Base-by-base conservation (phyloP, 2,888 invertebrate species). In the Limenitis camilla region DNA sequence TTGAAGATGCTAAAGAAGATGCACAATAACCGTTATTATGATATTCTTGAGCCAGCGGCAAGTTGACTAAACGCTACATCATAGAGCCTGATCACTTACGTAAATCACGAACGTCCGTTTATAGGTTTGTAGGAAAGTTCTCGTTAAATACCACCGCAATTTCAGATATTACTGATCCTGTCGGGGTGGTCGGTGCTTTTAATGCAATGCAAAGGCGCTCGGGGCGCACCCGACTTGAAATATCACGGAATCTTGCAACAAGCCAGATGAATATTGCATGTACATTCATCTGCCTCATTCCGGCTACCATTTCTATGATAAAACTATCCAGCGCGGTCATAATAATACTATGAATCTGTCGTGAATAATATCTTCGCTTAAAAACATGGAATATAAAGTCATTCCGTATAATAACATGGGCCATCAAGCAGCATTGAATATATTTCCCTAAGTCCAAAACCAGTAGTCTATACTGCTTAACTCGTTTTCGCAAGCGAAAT, bases 141-240 rank as follows among this genome's bases (percentile, higher is more conserved):
- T 68, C 69, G 67, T 74, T 74, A 74, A 74, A 78, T 68, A 69
- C 67, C 61, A 61, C 64, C 60, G 56, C 49, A 45, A 68, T 72
- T 69, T 67, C 70, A 71, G 68, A 65, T 64, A 60, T 64, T 62
- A 60, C 64, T 63, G 62, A 56, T 42, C 59, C 72, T 69, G 76
- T 69, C 81, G 67, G 74, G 80, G 83, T 81, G 81, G 81, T 74
- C 78, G 74, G 61, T 57, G 58, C 53, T 58, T 68, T 69, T 78
- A 78, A 80, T 76, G 76, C 68, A 80, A 79, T 76, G 72, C 74
- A 74, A 74, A 66, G 68, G 60, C 62, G 80, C 79, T 72, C 67
- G 68, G 57, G 78, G 80, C 81, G 72, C 76, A 77, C 77, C 75
- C 72, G 79, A 76, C 78, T 77, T 75, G 72, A 75, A 76, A 79